Conservation (phyloP, 37 sponge, comb jelly and placozoan species). For the Agelas oroides region DNA sequence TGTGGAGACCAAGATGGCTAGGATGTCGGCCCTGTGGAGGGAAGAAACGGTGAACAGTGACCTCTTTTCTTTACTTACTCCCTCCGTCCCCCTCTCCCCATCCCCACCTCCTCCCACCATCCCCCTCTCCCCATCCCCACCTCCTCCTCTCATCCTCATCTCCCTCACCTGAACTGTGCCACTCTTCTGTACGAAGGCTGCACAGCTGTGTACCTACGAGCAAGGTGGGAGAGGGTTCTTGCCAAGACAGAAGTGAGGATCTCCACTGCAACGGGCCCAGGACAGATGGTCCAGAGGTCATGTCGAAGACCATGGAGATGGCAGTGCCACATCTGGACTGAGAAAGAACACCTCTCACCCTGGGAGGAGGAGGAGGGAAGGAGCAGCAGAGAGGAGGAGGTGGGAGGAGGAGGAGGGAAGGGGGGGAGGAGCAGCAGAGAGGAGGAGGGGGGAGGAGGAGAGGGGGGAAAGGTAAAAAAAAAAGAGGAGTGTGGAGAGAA, state of each 20-base stretch:
- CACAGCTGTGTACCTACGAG: conserved; percentile 11
- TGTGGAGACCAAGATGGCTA: background rate
- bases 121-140: no score
- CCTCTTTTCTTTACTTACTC: background rate
- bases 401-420: conserved; percentile 33
- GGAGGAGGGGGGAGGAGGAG: conserved; percentile 11
- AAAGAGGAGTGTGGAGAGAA: no score
- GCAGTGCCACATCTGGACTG: conserved; percentile 73
- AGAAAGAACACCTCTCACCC: conserved; percentile 65
- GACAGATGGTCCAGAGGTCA: conserved; percentile 42
- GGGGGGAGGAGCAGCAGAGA: conserved; percentile 3
- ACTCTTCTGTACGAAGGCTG: conserved; percentile 8
- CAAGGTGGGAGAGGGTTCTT: conserved; percentile 13
- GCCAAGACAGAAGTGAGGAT: conserved; percentile 16
- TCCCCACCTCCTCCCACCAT: no score
- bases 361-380: background rate
- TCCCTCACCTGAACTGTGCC: background rate
- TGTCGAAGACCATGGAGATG: conserved; percentile 42
- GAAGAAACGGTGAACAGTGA: background rate
- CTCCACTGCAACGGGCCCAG: conserved; percentile 3
- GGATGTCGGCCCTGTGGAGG: conserved; percentile 19
- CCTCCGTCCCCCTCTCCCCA: background rate
- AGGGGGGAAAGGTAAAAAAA: conserved; percentile 14
- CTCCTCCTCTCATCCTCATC: no score
- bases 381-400: background rate